phyloP scores from a whole-genome alignment of 2,113 vertebrate species.

The Colossoma macropomum region DNA sequence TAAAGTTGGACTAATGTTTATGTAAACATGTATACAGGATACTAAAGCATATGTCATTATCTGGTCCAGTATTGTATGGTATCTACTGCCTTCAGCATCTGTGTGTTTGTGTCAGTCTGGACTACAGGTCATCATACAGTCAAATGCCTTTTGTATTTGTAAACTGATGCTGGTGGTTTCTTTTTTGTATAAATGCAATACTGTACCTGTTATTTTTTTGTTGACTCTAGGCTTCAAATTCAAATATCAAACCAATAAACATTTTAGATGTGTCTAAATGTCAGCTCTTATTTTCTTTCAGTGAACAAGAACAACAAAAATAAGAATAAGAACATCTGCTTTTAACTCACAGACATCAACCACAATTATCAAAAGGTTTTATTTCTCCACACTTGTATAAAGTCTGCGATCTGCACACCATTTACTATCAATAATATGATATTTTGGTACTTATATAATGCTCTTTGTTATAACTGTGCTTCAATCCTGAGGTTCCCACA shows the following conservation, averaged over 20 bases:
- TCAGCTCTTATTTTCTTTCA: background rate
- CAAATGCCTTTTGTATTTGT: slow-evolving; percentile 66
- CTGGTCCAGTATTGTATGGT: slow-evolving; percentile 28
- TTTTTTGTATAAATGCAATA: slow-evolving; percentile 49
- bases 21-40: slow-evolving; percentile 15
- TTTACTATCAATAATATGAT: no score
- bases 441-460: no score
- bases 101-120: slow-evolving; percentile 36
- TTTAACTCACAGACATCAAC: background rate
- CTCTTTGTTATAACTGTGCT: no score
- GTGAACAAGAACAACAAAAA: no score
- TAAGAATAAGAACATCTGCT: background rate
- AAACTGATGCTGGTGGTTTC: slow-evolving; percentile 71
- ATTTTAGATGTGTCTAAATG: slow-evolving; percentile 61
- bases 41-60: slow-evolving; percentile 21
- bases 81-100: slow-evolving; percentile 46
- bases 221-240: slow-evolving; percentile 74
- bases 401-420: no score
- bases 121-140: slow-evolving; percentile 54
- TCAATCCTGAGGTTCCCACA: no score
- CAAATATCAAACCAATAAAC: slow-evolving; percentile 77
- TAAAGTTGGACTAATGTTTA: slow-evolving; percentile 7
- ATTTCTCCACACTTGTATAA: no score
- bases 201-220: slow-evolving; percentile 66
- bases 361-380: background rate